Conservation (phyloP, 1,140 invertebrate genomes). For the Cherax destructor region DNA sequence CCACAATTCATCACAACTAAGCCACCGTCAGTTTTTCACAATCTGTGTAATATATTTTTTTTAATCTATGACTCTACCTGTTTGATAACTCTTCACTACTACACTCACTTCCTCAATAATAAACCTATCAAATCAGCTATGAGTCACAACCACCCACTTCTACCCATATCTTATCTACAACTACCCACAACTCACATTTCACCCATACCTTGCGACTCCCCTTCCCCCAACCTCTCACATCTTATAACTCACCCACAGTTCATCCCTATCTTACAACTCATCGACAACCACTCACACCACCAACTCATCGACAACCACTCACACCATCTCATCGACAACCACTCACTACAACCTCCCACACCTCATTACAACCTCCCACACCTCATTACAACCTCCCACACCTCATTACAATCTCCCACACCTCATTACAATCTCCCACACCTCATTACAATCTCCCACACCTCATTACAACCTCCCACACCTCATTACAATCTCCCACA, state of each 20-base stretch:
- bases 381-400: neutral
- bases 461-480: neutral
- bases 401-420: neutral
- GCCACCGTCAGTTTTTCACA: too few species aligned
- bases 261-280: neutral
- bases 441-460: neutral
- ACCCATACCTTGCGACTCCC: neutral
- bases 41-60: too few species aligned
- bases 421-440: neutral
- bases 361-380: neutral
- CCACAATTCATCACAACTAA: too few species aligned
- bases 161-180: too few species aligned
- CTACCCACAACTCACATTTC: too few species aligned
- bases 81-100: too few species aligned
- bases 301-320: neutral
- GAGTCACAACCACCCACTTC: too few species aligned
- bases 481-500: neutral
- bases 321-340: neutral
- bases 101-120: too few species aligned
- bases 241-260: neutral
- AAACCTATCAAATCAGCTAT: too few species aligned
- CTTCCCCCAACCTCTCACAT: neutral
- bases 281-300: neutral
- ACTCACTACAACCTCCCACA: too few species aligned
- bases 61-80: too few species aligned